These are phyloP conservation scores for Procambarus virginalis DNA, from an alignment of 1,140 invertebrate genomes.

Conservation along the genomic window DNA sequence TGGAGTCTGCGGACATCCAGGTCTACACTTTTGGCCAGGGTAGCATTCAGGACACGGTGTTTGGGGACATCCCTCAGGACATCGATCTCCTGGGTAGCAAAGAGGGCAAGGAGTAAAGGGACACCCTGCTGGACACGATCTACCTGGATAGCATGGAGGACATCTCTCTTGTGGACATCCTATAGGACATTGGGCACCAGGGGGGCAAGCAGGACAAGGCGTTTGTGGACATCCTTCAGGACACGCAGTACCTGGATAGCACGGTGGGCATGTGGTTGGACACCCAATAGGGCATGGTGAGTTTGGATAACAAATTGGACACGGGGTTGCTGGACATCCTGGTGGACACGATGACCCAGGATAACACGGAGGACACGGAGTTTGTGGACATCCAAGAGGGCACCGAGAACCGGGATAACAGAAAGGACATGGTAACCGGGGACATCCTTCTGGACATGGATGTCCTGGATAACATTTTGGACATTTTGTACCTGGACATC, in stretches of 20 bases:
- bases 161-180: slow-evolving; percentile 25
- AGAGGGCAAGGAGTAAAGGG: neutral
- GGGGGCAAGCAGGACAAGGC: slow-evolving; percentile 1
- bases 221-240: slow-evolving; percentile 8
- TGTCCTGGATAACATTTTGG: slow-evolving; percentile 24
- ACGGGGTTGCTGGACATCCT: slow-evolving; percentile 22
- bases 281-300: slow-evolving; percentile 2
- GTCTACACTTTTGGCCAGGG: slow-evolving; percentile 6
- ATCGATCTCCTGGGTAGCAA: slow-evolving; percentile 29
- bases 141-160: slow-evolving; percentile 15
- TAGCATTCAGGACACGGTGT: slow-evolving; percentile 26
- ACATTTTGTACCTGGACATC: slow-evolving; percentile 22
- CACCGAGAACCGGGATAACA: slow-evolving; percentile 27
- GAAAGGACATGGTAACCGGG: neutral
- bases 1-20: slow-evolving; percentile 21
- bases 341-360: slow-evolving; percentile 19
- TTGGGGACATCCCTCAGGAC: slow-evolving; percentile 13
- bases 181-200: slow-evolving; percentile 4
- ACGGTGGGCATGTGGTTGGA: slow-evolving; percentile 30
- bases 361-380: slow-evolving; percentile 29
- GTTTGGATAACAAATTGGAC: slow-evolving; percentile 24
- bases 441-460: slow-evolving; percentile 31
- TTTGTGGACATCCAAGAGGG: slow-evolving; percentile 29
- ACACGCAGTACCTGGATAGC: slow-evolving; percentile 13
- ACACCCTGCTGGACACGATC: neutral